phyloP scores from a whole-genome alignment of 2,113 vertebrate genomes.

The Urocitellus parryii region DNA sequence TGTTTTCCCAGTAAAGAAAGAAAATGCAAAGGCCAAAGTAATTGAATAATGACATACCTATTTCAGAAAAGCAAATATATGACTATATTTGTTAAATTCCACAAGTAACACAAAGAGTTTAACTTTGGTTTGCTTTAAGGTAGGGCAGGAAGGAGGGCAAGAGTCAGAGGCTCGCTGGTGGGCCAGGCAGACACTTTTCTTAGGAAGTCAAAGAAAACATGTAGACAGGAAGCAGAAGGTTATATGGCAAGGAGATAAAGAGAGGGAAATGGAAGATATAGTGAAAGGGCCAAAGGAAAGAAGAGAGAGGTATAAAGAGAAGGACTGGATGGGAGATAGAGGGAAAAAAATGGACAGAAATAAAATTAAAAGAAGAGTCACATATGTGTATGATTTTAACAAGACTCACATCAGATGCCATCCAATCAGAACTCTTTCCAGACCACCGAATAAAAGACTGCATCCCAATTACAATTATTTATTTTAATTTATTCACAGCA shows the following conservation, averaged over 20 bases:
- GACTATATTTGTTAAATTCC: not conserved
- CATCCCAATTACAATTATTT: not conserved
- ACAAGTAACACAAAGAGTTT: not conserved
- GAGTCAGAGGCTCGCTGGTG: not conserved
- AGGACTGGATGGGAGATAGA: not conserved
- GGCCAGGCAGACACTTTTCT: not conserved
- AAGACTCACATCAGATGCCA: not conserved
- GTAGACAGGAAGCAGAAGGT: not conserved
- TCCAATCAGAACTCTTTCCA: not conserved
- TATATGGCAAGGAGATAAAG: not conserved
- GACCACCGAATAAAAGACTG: not conserved
- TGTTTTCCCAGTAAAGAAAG: not conserved
- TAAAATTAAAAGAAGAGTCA: not conserved
- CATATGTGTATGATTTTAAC: not conserved
- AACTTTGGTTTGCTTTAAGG: not conserved
- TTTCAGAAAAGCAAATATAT: slow-evolving; percentile 12
- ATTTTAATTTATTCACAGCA: not conserved
- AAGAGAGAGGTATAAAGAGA: not conserved
- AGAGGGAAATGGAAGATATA: not conserved
- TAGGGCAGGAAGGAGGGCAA: not conserved
- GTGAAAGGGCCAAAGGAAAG: not conserved
- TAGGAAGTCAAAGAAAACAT: not conserved
- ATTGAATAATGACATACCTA: not conserved
- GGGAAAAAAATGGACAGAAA: too few species aligned
- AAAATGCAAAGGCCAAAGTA: slow-evolving; percentile 10